Conservation (phyloP, 2,797 vertebrate species). For the Denticeps clupeoides region DNA sequence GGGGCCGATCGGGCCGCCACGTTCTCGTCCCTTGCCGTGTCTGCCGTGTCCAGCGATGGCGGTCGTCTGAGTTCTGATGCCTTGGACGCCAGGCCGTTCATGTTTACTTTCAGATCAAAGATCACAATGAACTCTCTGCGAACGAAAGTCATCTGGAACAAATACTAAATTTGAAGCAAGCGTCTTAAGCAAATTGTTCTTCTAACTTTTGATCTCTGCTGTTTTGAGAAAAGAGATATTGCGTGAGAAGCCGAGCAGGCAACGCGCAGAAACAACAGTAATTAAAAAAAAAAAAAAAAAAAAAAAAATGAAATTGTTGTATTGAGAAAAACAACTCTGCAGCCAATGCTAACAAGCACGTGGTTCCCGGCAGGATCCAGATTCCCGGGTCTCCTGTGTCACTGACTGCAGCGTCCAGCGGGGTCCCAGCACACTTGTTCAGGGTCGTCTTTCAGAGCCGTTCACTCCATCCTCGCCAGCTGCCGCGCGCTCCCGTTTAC, state of each 20-base stretch:
- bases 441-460: too few species aligned
- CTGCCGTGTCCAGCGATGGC: not conserved
- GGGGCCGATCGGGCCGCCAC: too few species aligned
- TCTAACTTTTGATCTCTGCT: slow-evolving; percentile 17
- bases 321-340: slow-evolving; percentile 9
- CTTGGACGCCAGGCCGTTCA: slow-evolving; percentile 7
- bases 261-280: slow-evolving; percentile 16
- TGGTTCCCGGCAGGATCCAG: too few species aligned
- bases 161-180: slow-evolving; percentile 16
- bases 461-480: too few species aligned
- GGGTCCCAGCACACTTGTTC: too few species aligned
- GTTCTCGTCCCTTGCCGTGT: too few species aligned
- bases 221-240: slow-evolving; percentile 22
- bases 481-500: too few species aligned
- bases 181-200: slow-evolving; percentile 18
- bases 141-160: slow-evolving; percentile 19
- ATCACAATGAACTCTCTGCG: slow-evolving; percentile 4
- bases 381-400: too few species aligned
- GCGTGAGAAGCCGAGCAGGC: slow-evolving; percentile 17
- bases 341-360: slow-evolving; percentile 19
- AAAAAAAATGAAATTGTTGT: slow-evolving; percentile 16
- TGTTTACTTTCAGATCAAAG: slow-evolving; percentile 21
- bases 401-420: too few species aligned
- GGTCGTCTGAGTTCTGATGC: not conserved
- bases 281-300: slow-evolving; percentile 20